Evolutionary conservation across 2,888 invertebrate species (phyloP).

Genomic region (Cephus pygmeus): DNA sequence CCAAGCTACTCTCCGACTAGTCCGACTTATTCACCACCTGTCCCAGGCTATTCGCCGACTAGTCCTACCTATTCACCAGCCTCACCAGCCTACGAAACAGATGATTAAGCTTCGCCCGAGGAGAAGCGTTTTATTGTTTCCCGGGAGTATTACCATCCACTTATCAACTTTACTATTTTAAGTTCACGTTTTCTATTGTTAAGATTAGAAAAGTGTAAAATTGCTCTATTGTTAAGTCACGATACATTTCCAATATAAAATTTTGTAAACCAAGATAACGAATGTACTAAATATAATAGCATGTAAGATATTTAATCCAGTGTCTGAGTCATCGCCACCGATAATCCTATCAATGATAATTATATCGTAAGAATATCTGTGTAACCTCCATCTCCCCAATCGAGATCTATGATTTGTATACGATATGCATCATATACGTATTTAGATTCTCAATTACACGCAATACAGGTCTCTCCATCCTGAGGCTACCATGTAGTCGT

Average conservation of each 20-base stretch:
- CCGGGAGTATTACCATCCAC: not conserved
- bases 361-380: not conserved
- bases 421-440: not conserved
- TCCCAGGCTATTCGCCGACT: constrained; percentile 73
- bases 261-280: not conserved
- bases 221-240: not conserved
- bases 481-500: not conserved
- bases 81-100: constrained; percentile 74
- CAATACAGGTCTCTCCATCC: not conserved
- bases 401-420: not conserved
- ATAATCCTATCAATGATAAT: not conserved
- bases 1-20: constrained; percentile 83
- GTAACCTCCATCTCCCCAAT: not conserved
- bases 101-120: constrained; percentile 63
- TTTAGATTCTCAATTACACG: not conserved
- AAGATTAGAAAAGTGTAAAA: not conserved
- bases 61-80: constrained; percentile 75
- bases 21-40: constrained; percentile 80
- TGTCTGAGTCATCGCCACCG: not conserved
- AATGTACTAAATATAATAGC: not conserved
- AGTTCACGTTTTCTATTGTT: not conserved
- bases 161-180: not conserved
- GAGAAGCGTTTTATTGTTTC: not conserved
- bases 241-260: not conserved
- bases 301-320: not conserved